Conservation (phyloP, 1,140 invertebrate species). For the Zelostemma sp. region DNA sequence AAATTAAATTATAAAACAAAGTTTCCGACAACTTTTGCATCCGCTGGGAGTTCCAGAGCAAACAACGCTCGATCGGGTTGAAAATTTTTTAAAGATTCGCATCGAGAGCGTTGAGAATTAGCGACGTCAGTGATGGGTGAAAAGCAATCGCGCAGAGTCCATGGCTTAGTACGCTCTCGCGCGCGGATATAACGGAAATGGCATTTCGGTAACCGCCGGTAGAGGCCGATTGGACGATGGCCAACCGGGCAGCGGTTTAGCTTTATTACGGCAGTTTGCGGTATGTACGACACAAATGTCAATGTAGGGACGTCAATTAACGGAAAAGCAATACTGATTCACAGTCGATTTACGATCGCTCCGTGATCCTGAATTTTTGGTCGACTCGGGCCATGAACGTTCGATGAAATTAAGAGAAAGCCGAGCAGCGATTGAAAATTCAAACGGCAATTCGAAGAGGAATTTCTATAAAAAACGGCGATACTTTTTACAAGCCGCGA, state of each 20-base stretch:
- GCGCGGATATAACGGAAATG: constrained; percentile 4
- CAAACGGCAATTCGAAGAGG: no score
- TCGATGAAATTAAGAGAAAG: no score
- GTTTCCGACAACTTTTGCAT: constrained; percentile 43
- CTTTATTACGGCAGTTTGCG: constrained; percentile 34
- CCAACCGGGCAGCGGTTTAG: constrained; percentile 30
- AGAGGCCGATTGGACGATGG: constrained; percentile 22
- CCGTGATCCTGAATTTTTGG: neutral
- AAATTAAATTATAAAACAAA: constrained; percentile 48
- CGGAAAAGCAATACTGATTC: constrained; percentile 15
- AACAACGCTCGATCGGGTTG: no score
- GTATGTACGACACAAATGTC: constrained; percentile 29
- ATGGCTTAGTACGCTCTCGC: constrained; percentile 23
- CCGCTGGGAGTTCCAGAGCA: neutral
- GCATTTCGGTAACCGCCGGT: constrained; percentile 21
- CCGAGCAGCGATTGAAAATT: no score
- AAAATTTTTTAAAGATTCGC: no score
- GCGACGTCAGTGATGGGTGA: neutral
- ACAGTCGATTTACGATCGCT: constrained; percentile 3
- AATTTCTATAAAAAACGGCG: no score
- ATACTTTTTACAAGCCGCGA: constrained; percentile 18
- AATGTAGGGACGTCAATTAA: constrained; percentile 30
- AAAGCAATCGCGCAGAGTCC: neutral
- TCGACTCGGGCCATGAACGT: no score
- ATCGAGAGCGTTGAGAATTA: neutral